Base-by-base conservation (phyloP, 1,140 invertebrate genomes). In the Drosophila burlai region DNA sequence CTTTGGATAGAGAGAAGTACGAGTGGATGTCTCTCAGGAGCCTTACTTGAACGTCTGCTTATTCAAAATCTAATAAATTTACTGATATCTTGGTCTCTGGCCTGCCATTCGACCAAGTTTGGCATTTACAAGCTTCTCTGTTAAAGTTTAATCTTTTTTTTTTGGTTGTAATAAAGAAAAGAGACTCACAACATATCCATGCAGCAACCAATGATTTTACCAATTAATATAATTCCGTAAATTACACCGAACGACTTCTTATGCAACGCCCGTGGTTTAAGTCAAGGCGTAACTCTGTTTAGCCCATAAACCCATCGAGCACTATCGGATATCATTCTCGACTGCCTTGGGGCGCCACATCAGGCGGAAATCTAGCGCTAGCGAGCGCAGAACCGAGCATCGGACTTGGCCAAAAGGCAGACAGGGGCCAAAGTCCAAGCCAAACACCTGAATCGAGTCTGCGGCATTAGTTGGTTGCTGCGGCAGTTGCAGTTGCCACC, bases 401-500 rank as follows among this genome's bases (percentile, higher is more conserved):
- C 55, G 38, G 67, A 73, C 71, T 73, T 50, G 71, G 31, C 54
- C 71, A 73, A 73, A 73, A 69, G 71, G 71, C 47, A 73, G 40
- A 50, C 69, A 18, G 21, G 49, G 74, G 57, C 59, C 75, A 77
- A 77, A 77, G 75, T 77, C 75, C 75, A 57, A 40, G 46, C 54
- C 47, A 54, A 77, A 59, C 74, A 77, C 62, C 72, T 66, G 72
- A 59, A 18, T 63, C 59, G 45, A 63, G 61, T 36, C 54, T 65
- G 54, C 34, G 36, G 72, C 75, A 68, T 77, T 68, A 77, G 75
- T 43, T 62, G 60, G 5, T 26, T 62, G 60, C 60, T n/a, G 45
- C 43, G 75, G 74, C 74, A 77, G 71, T 76, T 64, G 71, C 73
- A 76, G 71, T 77, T 77, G 75, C 75, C 75, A 77, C 75, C 75